phyloP scores from a whole-genome alignment of 2,797 vertebrate species.

The Gallirallus australis region DNA sequence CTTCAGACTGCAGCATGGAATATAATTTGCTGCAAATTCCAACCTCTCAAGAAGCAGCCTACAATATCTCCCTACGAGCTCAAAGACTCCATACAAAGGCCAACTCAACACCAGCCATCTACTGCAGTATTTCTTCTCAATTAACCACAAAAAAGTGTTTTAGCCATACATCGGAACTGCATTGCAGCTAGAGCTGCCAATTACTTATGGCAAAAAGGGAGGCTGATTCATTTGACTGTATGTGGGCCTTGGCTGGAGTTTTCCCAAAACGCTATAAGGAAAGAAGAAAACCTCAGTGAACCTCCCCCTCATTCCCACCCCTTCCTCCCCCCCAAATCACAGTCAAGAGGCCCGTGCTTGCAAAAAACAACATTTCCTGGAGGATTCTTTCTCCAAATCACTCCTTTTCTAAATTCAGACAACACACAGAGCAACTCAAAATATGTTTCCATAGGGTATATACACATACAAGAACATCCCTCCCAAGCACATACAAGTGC shows the following conservation, averaged over 20 bases:
- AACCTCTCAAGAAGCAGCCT: neutral
- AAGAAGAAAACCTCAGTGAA: conserved; percentile 51
- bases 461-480: neutral
- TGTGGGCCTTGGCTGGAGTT: conserved; percentile 62
- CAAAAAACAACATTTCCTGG: conserved; percentile 40
- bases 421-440: conserved; percentile 8
- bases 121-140: conserved; percentile 44
- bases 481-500: neutral
- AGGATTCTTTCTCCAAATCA: conserved; percentile 23
- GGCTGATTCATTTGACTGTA: conserved; percentile 58
- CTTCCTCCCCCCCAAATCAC: conserved; percentile 11
- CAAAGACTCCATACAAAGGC: neutral
- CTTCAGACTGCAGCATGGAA: neutral
- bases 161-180: conserved; percentile 57
- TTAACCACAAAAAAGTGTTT: conserved; percentile 27
- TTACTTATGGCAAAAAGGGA: conserved; percentile 39
- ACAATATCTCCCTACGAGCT: neutral
- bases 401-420: conserved; percentile 56
- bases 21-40: neutral
- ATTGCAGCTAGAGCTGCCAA: conserved; percentile 68
- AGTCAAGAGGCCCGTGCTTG: neutral
- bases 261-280: conserved; percentile 39
- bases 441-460: neutral
- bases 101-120: neutral
- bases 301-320: conserved; percentile 59